phyloP scores from a whole-genome alignment of 2,888 invertebrate species.

The Seira ritae region DNA sequence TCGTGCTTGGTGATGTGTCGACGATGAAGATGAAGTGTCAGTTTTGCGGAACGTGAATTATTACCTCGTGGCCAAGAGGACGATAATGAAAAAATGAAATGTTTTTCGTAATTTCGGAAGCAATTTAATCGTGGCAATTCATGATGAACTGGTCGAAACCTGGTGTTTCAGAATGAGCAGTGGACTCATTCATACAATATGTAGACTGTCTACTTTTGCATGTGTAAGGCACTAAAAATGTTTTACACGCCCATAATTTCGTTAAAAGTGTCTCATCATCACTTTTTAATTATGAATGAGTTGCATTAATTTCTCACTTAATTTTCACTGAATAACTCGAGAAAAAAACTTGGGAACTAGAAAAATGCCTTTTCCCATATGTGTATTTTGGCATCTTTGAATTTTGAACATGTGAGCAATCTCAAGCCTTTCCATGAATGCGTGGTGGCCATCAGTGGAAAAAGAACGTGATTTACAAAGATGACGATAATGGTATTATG shows the following conservation, averaged over 20 bases:
- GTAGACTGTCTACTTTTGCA: conserved; percentile 12
- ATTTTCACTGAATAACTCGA: not conserved
- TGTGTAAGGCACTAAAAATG: not conserved
- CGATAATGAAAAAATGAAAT: not conserved
- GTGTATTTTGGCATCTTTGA: not conserved
- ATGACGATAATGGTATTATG: not conserved
- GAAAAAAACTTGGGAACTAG: conserved; percentile 11
- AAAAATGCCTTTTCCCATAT: not conserved
- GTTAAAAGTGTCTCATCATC: conserved; percentile 25
- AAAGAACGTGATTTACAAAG: not conserved
- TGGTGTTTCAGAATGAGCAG: too few relatives aligned
- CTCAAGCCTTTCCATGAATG: conserved; percentile 3
- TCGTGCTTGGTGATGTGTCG: not conserved
- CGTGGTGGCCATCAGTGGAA: not conserved
- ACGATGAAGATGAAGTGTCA: not conserved
- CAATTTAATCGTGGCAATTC: not conserved
- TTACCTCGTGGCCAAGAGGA: too few relatives aligned
- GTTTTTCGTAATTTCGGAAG: conserved; percentile 4
- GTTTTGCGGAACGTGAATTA: not conserved
- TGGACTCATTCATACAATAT: not conserved
- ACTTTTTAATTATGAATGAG: conserved; percentile 20
- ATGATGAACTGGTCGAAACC: not conserved
- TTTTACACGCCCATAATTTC: conserved; percentile 29
- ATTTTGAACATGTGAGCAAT: not conserved
- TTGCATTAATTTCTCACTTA: conserved; percentile 1